These are phyloP conservation scores for Caerostris extrusa DNA, from an alignment of 1,140 invertebrate species.

Conservation along the genomic window DNA sequence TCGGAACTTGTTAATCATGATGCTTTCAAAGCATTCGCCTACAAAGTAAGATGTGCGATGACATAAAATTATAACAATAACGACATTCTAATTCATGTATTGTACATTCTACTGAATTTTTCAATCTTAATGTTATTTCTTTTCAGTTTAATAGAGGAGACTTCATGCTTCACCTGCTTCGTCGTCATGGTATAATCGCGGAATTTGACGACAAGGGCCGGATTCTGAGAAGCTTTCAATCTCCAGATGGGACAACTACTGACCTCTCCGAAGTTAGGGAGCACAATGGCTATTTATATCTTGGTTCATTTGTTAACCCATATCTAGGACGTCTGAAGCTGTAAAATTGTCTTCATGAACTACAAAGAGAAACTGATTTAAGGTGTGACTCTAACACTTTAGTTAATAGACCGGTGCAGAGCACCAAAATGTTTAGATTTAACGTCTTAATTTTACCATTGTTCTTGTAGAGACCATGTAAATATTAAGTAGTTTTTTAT, in stretches of 20 bases:
- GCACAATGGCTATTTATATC: slow-evolving; percentile 83
- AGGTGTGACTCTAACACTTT: neutral
- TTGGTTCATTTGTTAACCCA: slow-evolving; percentile 87
- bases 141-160: slow-evolving; percentile 78
- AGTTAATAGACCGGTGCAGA: neutral
- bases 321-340: slow-evolving; percentile 77
- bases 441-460: neutral
- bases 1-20: slow-evolving; percentile 51
- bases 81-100: neutral
- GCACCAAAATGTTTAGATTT: neutral
- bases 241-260: slow-evolving; percentile 79
- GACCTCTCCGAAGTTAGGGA: slow-evolving; percentile 81
- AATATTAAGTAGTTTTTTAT: neutral
- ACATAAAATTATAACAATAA: neutral
- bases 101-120: neutral
- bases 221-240: slow-evolving; percentile 83
- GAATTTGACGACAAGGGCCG: slow-evolving; percentile 86
- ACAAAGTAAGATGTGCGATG: slow-evolving; percentile 82
- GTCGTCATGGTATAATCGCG: slow-evolving; percentile 83
- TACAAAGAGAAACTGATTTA: neutral
- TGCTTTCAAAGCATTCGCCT: slow-evolving; percentile 71
- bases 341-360: neutral
- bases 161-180: slow-evolving; percentile 79
- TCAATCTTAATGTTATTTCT: neutral
- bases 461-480: neutral